These are phyloP conservation scores for Indri indri DNA, from an alignment of 2,113 vertebrate species.

Conservation along the genomic window DNA sequence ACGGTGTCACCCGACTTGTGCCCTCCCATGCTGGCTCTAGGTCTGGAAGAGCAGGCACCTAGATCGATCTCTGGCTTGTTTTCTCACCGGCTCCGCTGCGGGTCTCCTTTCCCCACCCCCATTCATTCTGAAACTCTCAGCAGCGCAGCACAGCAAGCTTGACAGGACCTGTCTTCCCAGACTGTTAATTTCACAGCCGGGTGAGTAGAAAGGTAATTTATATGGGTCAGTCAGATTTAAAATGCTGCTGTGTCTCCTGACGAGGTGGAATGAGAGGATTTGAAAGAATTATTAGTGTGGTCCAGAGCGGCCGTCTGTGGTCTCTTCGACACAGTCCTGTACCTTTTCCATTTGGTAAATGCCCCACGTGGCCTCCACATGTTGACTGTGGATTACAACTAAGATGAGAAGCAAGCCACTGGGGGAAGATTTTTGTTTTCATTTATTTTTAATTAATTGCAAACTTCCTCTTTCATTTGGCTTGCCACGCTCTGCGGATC, in stretches of 20 bases:
- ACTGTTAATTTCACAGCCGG: slow-evolving; percentile 72
- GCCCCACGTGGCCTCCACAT: slow-evolving; percentile 56
- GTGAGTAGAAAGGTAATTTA: slow-evolving; percentile 74
- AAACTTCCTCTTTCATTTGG: slow-evolving; percentile 73
- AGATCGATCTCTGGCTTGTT: not conserved
- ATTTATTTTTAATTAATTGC: slow-evolving; percentile 79
- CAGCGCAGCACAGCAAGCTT: slow-evolving; percentile 50
- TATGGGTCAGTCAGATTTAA: slow-evolving; percentile 73
- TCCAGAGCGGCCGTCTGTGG: not conserved
- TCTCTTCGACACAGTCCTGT: slow-evolving; percentile 47
- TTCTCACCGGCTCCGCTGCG: not conserved
- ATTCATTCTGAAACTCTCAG: not conserved
- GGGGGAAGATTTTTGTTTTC: slow-evolving; percentile 60
- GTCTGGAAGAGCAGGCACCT: not conserved
- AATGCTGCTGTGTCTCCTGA: slow-evolving; percentile 64
- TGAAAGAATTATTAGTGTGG: slow-evolving; percentile 62
- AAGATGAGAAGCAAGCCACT: slow-evolving; percentile 55
- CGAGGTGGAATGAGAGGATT: slow-evolving; percentile 65
- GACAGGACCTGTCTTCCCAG: slow-evolving; percentile 64
- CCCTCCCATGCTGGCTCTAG: not conserved
- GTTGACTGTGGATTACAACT: slow-evolving; percentile 58
- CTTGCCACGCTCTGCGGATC: slow-evolving; percentile 53
- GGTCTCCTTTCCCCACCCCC: not conserved
- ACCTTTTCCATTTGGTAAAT: slow-evolving; percentile 69
- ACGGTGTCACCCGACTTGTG: no score